Evolutionary conservation across 2,113 vertebrate species (phyloP).

Genomic region (Chaetorhynchus papuensis): DNA sequence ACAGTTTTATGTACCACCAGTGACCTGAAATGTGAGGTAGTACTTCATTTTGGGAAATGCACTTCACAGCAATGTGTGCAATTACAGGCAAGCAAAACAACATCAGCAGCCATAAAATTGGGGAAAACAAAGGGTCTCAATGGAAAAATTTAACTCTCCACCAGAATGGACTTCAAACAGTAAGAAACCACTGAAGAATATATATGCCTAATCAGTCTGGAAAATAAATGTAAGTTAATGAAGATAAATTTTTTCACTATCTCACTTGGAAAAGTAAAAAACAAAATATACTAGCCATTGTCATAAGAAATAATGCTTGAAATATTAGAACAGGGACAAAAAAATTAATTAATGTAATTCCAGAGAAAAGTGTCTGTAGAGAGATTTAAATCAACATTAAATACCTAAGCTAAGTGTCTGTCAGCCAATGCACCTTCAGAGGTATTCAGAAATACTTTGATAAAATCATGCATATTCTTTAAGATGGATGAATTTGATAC

Average conservation of each 20-base stretch:
- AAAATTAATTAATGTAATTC: not conserved
- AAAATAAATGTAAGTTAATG: not conserved
- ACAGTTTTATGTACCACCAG: not conserved
- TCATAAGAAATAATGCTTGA: not conserved
- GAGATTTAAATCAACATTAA: not conserved
- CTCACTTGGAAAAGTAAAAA: not conserved
- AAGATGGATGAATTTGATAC: not conserved
- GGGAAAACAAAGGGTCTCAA: not conserved
- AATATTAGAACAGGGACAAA: not conserved
- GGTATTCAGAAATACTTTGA: not conserved
- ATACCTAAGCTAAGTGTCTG: not conserved
- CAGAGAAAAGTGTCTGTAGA: not conserved
- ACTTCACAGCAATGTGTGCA: not conserved
- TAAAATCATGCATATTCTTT: not conserved
- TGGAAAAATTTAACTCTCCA: not conserved
- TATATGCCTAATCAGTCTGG: fast-evolving
- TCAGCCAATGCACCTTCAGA: not conserved
- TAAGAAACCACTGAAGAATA: not conserved
- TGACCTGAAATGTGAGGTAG: not conserved
- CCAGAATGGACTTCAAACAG: not conserved
- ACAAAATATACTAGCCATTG: not conserved
- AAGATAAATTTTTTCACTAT: not conserved
- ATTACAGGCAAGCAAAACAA: not conserved
- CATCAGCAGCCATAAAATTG: not conserved
- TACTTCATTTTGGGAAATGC: not conserved